Conservation (phyloP, 2,797 vertebrate species). For the Momotus momota region DNA sequence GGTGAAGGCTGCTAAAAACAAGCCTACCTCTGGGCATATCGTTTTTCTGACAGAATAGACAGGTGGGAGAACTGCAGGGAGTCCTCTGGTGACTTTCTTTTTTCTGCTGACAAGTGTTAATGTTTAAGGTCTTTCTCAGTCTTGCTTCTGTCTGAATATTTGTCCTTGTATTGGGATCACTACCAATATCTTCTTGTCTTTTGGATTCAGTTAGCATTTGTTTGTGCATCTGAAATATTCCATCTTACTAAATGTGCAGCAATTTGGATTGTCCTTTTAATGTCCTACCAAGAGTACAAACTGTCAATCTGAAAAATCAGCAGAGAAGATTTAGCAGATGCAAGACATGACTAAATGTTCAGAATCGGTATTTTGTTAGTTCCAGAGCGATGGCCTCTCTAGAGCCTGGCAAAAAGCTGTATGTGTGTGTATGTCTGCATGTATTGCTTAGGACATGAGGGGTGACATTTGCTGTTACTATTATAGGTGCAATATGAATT, state of each 20-base stretch:
- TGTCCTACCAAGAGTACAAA: neutral
- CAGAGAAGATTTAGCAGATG: neutral
- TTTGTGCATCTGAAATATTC: neutral
- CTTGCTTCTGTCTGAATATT: neutral
- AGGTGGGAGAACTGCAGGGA: too few relatives aligned
- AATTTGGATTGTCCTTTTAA: neutral
- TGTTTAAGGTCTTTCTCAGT: neutral
- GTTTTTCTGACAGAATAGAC: neutral
- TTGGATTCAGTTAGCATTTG: neutral
- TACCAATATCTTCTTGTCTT: neutral
- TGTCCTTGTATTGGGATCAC: rapidly evolving
- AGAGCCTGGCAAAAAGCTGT: neutral
- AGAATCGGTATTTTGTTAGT: neutral
- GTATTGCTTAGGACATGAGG: neutral
- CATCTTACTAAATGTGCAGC: rapidly evolving
- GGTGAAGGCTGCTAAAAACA: neutral
- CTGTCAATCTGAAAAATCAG: neutral
- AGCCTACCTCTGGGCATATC: neutral
- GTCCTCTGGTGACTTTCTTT: neutral
- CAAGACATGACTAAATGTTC: neutral
- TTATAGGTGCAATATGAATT: neutral
- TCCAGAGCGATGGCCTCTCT: neutral
- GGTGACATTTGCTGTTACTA: neutral
- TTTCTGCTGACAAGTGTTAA: neutral
- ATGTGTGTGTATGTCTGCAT: neutral